Evolutionary conservation across 2,113 vertebrate species (phyloP).

Genomic region (Orcinus orca): DNA sequence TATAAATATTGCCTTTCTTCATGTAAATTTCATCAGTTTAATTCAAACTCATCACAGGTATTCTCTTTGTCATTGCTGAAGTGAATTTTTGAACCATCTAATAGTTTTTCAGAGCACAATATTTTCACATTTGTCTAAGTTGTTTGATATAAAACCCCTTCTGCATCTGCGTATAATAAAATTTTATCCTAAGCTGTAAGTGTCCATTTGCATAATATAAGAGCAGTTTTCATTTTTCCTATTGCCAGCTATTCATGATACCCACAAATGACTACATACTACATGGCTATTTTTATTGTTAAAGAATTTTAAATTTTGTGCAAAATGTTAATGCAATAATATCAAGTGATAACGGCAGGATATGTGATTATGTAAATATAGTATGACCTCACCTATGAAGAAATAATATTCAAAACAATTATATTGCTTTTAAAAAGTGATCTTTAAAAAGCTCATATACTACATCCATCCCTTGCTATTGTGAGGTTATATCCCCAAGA

Average conservation of each 20-base stretch:
- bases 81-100: slow-evolving; percentile 37
- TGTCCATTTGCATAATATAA: background rate
- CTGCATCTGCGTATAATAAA: background rate
- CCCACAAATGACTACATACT: background rate
- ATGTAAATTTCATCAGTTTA: slow-evolving; percentile 29
- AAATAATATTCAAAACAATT: background rate
- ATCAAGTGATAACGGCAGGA: background rate
- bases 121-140: background rate
- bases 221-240: background rate
- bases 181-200: background rate
- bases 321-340: background rate
- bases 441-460: background rate
- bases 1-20: background rate
- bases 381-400: background rate
- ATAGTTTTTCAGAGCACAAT: background rate
- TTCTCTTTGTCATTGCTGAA: background rate
- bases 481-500: background rate
- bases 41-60: background rate
- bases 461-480: background rate
- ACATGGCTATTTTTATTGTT: background rate
- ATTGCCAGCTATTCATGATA: background rate
- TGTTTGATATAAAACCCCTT: background rate
- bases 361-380: background rate
- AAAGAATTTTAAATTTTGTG: slow-evolving; percentile 32
- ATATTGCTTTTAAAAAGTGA: background rate